Conservation (phyloP, 2,888 invertebrate species). For the Drosophila longiperda region DNA sequence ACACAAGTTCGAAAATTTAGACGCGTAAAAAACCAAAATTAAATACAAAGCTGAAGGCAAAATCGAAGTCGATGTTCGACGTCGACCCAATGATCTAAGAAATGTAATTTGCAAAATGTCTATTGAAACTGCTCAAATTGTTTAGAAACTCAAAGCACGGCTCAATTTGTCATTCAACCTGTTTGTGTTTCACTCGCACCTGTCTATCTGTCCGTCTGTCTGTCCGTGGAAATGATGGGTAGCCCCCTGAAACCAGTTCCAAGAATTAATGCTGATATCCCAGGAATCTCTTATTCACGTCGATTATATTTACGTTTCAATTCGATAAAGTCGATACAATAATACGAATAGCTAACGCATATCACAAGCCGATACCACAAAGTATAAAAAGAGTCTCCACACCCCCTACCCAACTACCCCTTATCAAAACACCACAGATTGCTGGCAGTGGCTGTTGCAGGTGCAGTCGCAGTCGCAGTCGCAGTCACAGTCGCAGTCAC, state of each 20-base stretch:
- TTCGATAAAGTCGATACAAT: constrained; percentile 14
- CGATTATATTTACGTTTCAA: constrained; percentile 48
- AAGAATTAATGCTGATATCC: constrained; percentile 63
- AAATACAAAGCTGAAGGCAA: constrained; percentile 14
- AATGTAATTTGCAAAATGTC: constrained; percentile 61
- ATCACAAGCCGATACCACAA: constrained; percentile 40
- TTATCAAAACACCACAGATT: constrained; percentile 20
- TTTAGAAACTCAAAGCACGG: constrained; percentile 33
- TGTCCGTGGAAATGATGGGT: constrained; percentile 18
- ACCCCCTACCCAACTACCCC: not conserved
- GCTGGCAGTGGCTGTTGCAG: constrained; percentile 1
- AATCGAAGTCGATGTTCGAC: constrained; percentile 8
- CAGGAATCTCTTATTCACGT: constrained; percentile 51
- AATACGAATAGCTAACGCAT: constrained; percentile 1
- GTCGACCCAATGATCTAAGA: constrained; percentile 64
- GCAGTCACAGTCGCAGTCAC: not conserved
- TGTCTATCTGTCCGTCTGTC: constrained; percentile 31
- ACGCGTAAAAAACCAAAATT: constrained; percentile 25
- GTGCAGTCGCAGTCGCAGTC: not conserved
- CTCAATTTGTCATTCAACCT: constrained; percentile 71
- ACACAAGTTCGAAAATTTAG: constrained; percentile 50
- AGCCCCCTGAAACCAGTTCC: constrained; percentile 64
- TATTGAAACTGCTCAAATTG: constrained; percentile 34
- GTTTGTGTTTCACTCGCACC: constrained; percentile 36
- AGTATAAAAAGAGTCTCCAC: not conserved